Evolutionary conservation across 2,113 vertebrate species (phyloP), one percentile per base, ranked within the genome.

Genomic region (Porphyrio hochstetteri): DNA sequence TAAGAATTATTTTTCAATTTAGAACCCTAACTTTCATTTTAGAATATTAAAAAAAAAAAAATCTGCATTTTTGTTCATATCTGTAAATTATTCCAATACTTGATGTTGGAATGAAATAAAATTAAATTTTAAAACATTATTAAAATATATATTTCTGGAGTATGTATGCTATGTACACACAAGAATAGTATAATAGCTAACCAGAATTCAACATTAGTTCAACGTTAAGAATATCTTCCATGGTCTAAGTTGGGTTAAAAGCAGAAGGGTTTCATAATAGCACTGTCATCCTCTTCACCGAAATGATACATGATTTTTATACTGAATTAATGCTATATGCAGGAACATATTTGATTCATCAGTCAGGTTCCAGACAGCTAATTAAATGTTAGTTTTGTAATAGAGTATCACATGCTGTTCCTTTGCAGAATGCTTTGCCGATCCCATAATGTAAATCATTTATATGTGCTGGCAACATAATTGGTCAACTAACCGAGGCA

Each of bases 401-500:
- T 20, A 29, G 35, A 64, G 31, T 50, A 16, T 56, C 42, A n/a
- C 48, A n/a, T 24, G 29, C 28, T 82, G n/a, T 56, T 75, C 31
- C 24, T 57, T 23, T 3, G 1, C 42, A 76, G 44, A 55, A 8
- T 0, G 0, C 11, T 76, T 77, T 67, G 11, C 48, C 59, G 56
- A 75, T 85, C 46, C 25, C 2, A 2, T n/a, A 53, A 19, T 4
- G 14, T 90, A 71, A 82, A 87, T 78, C 2, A 55, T 82, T 87
- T 71, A 19, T 57, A 23, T 0, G 0, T n/a, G 13, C 29, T 71
- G 40, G 12, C 31, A 82, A 40, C 31, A 46, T 8, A 81, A 46
- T 9, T 46, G 33, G 14, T 36, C 42, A 76, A 7, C 31, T 64
- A 69, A 69, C 7, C 0, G 0, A 63, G 27, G 16, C 12, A 8